Evolutionary conservation across 2,888 invertebrate genomes (phyloP).

Genomic region (Deroplatys truncata): DNA sequence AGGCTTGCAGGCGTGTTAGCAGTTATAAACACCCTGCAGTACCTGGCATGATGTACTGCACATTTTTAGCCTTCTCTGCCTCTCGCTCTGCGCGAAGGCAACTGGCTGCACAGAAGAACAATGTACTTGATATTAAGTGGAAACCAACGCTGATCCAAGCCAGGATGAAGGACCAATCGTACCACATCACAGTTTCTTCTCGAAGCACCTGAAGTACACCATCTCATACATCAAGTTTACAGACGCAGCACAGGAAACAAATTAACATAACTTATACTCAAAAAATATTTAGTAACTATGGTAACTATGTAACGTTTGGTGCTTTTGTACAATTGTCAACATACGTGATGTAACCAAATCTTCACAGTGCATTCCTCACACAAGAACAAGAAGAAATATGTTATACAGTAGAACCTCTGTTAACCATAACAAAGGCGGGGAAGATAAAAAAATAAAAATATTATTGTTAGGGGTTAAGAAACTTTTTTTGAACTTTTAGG

Average conservation of each 20-base stretch:
- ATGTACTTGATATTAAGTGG: slow-evolving; percentile 66
- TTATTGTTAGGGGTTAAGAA: no score
- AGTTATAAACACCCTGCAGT: neutral
- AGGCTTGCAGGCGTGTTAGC: neutral
- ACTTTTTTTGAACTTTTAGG: no score
- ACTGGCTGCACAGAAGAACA: slow-evolving; percentile 76
- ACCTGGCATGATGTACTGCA: slow-evolving; percentile 90
- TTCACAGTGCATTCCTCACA: no score
- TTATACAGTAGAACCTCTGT: no score
- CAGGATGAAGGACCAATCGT: slow-evolving; percentile 83
- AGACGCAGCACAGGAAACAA: no score
- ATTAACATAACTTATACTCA: no score
- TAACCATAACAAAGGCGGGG: no score
- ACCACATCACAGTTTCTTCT: slow-evolving; percentile 66
- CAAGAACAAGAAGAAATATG: no score
- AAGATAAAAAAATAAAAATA: no score
- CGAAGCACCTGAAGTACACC: slow-evolving; percentile 56
- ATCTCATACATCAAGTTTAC: neutral
- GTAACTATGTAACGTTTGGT: no score
- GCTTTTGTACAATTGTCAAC: no score
- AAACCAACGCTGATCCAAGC: slow-evolving; percentile 79
- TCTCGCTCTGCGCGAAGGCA: slow-evolving; percentile 74
- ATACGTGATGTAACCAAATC: no score
- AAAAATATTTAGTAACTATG: neutral
- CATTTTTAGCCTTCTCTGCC: slow-evolving; percentile 68